A percentile compares a stretch with the other conserved stretches of the same genome.
Conservation (phyloP, 2,797 vertebrate genomes). For the Arctocebus calabarensis region DNA sequence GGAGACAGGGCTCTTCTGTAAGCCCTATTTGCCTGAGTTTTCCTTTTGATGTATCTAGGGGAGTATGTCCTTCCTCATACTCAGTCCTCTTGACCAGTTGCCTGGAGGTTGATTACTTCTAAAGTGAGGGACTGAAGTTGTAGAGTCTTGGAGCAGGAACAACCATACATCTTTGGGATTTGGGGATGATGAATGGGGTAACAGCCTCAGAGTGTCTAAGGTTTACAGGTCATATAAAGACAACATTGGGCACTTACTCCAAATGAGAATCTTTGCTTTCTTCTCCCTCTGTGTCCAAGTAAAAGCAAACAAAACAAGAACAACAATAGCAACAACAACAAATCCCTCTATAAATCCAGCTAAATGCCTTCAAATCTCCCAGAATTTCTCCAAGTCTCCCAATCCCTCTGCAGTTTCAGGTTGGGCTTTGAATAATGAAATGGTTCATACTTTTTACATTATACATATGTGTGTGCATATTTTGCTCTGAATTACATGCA, state of each 20-base stretch:
- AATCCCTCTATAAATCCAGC: background rate
- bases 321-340: background rate
- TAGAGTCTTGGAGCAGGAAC: background rate
- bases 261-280: background rate
- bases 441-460: background rate
- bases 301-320: background rate
- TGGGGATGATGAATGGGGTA: background rate
- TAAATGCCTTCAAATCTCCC: background rate
- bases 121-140: background rate
- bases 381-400: background rate
- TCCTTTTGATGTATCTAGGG: background rate
- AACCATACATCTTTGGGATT: background rate
- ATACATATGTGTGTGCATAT: background rate
- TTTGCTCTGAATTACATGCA: background rate
- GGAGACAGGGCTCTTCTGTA: background rate
- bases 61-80: background rate
- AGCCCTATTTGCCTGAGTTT: background rate
- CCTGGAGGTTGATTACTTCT: background rate
- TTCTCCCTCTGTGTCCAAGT: background rate
- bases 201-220: background rate
- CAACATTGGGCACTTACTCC: background rate
- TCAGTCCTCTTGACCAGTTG: background rate
- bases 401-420: background rate
- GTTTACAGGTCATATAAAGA: background rate
- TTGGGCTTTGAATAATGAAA: background rate